These are phyloP conservation scores for Rhopalosiphum maidis DNA, from an alignment of 1,140 invertebrate genomes.

Conservation along the genomic window DNA sequence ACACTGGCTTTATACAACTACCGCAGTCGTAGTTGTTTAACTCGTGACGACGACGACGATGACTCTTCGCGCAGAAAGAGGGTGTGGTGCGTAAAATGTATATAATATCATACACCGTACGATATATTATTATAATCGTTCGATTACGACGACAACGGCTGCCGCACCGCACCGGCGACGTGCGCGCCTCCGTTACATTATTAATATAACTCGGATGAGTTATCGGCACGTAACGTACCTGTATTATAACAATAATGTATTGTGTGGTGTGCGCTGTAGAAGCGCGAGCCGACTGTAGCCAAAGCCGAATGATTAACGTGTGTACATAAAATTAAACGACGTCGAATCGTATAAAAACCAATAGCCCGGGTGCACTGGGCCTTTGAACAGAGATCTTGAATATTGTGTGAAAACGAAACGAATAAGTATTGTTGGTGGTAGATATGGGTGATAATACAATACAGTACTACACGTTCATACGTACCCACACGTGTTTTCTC, in stretches of 20 bases:
- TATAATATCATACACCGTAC: neutral
- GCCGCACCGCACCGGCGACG: no score
- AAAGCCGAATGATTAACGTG: neutral
- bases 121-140: constrained; percentile 6
- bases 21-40: neutral
- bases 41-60: neutral
- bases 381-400: neutral
- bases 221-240: neutral
- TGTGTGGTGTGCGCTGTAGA: neutral
- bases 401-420: neutral
- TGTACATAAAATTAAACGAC: constrained; percentile 7
- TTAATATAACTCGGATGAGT: neutral
- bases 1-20: neutral
- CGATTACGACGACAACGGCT: neutral
- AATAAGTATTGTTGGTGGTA: neutral
- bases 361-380: neutral
- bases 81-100: neutral
- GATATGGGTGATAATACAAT: no score
- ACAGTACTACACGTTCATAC: no score
- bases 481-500: no score
- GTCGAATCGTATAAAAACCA: neutral
- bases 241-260: neutral
- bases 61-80: neutral
- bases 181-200: neutral
- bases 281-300: neutral